phyloP scores from a whole-genome alignment of 1,140 invertebrate species.

The Papilio glaucus region DNA sequence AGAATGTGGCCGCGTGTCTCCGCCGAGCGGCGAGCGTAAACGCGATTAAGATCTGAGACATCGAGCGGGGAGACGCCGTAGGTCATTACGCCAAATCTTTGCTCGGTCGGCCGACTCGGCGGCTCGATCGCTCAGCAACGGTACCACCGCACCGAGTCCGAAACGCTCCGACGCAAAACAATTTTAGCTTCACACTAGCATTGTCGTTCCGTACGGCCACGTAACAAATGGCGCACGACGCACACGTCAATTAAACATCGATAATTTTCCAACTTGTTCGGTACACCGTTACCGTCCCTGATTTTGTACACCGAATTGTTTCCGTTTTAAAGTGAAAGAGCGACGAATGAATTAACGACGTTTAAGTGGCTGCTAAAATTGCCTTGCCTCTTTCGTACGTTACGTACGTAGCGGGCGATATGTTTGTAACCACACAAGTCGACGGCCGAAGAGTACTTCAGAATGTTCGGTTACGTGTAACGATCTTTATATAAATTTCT shows the following conservation, averaged over 20 bases:
- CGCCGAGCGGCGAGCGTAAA: constrained; percentile 44
- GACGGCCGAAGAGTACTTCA: constrained; percentile 27
- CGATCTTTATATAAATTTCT: constrained; percentile 28
- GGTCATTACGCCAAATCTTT: constrained; percentile 73
- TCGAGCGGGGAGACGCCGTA: constrained; percentile 54
- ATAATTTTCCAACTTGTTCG: constrained; percentile 26
- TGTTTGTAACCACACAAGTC: constrained; percentile 25
- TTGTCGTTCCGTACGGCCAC: constrained; percentile 23
- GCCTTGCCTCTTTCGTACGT: constrained; percentile 12
- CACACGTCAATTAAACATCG: constrained; percentile 32
- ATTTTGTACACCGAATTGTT: constrained; percentile 27
- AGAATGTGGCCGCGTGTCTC: constrained; percentile 47
- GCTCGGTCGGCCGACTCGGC: constrained; percentile 40
- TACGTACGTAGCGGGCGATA: neutral
- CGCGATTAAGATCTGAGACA: constrained; percentile 61
- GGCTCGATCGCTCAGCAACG: constrained; percentile 43
- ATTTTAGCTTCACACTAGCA: constrained; percentile 17
- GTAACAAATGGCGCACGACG: constrained; percentile 13
- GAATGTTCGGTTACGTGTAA: constrained; percentile 32
- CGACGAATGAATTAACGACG: constrained; percentile 29
- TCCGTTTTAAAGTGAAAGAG: constrained; percentile 32
- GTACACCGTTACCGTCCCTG: constrained; percentile 31
- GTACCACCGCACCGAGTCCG: constrained; percentile 36
- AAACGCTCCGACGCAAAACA: constrained; percentile 6
- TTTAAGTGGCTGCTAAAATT: constrained; percentile 34